Percentiles rank a stretch among this genome's conserved stretches.
Evolutionary conservation across 2,113 vertebrate genomes (phyloP).

Genomic region (Falcunculus frontatus): DNA sequence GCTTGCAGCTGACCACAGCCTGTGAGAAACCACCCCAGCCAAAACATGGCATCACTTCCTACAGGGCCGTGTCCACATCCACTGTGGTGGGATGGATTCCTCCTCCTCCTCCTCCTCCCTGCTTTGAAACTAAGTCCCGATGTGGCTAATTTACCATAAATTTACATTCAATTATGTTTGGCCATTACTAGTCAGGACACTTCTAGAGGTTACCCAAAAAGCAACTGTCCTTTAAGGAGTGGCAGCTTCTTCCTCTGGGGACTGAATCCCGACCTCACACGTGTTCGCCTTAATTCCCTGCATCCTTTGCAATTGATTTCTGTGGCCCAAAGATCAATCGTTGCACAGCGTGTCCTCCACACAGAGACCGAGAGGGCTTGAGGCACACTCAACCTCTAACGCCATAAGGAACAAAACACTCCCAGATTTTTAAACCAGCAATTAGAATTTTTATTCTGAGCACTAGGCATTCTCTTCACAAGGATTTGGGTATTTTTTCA

Average conservation of each 20-base stretch:
- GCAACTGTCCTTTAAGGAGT: background rate
- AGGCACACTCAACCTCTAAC: background rate
- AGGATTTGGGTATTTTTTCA: background rate
- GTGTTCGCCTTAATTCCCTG: background rate
- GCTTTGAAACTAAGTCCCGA: background rate
- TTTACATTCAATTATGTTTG: background rate
- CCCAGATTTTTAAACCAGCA: background rate
- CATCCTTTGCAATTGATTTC: constrained; percentile 22
- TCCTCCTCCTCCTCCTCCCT: background rate
- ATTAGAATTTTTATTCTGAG: background rate
- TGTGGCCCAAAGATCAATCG: background rate
- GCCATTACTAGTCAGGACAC: background rate
- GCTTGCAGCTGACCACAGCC: background rate
- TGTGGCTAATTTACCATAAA: background rate
- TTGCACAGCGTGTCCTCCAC: background rate
- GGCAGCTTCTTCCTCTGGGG: background rate
- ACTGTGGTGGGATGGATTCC: background rate
- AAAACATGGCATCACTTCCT: background rate
- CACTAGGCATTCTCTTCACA: background rate
- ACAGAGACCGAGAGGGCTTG: background rate
- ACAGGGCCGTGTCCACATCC: background rate
- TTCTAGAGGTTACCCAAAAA: constrained; percentile 15
- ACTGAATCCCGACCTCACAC: background rate
- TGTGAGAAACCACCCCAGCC: background rate
- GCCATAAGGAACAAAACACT: background rate